These are phyloP conservation scores for Argya squamiceps DNA, from an alignment of 2,797 vertebrate genomes.

Conservation along the genomic window DNA sequence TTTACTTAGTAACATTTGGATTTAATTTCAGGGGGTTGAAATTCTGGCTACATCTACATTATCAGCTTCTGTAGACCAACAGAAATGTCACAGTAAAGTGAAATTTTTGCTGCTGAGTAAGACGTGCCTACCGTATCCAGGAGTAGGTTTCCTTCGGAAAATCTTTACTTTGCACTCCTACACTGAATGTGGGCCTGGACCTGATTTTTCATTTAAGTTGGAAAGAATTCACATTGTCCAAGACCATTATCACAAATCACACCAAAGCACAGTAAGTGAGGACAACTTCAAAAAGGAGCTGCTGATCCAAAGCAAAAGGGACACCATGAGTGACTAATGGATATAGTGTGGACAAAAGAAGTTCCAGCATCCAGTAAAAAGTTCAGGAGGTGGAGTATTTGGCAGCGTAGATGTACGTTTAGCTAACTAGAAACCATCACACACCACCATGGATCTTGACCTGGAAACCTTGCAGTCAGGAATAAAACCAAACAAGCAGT, in stretches of 20 bases:
- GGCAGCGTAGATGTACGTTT: background rate
- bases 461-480: background rate
- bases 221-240: background rate
- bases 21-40: background rate
- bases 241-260: background rate
- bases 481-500: background rate
- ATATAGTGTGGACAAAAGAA: background rate
- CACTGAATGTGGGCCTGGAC: background rate
- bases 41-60: background rate
- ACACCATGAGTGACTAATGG: background rate
- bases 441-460: background rate
- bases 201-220: background rate
- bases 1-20: background rate
- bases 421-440: background rate
- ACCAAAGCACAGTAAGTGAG: background rate
- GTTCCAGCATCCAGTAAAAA: background rate
- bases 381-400: background rate
- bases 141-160: background rate
- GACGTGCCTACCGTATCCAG: background rate
- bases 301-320: background rate
- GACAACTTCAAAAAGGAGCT: background rate
- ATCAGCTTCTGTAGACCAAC: background rate
- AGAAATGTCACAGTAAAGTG: background rate
- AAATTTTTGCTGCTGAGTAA: background rate
- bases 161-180: background rate